Evolutionary conservation across 2,797 vertebrate genomes (phyloP), one percentile per base, ranked within the genome.

Genomic region (Xenopus petersii): DNA sequence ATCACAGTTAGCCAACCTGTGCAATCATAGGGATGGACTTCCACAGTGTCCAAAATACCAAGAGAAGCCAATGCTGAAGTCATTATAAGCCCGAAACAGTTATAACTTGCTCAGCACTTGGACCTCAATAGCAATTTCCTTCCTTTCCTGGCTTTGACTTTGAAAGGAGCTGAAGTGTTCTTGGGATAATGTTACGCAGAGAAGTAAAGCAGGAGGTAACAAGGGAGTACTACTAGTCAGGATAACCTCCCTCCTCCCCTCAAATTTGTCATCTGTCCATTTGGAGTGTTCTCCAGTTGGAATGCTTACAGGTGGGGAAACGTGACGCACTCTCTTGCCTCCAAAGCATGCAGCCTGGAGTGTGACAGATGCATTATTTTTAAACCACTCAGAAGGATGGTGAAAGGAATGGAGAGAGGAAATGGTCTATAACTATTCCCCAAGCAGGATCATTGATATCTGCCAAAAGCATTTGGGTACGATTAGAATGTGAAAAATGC

Each of bases 131-230:
- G 71, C 11, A 51, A 58, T 59, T n/a, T 46, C 75, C 74, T 79
- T 72, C 63, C 49, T 82, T 42, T 42, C 36, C 36, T 42, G 60
- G 42, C 47, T 83, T 79, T 83, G 70, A 74, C 79, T 83, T 78
- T 83, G 67, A 82, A 82, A 81, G 80, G 10, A 80, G 83, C 79
- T 76, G 73, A 75, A 81, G 73, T 82, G 62, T 55, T 79, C 68
- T 66, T 80, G 0, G 1, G 79, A 77, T 80, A 47, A 73, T 68
- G 59, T 83, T 72, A 77, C 78, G 80, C 36, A 55, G 48, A 70
- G 15, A 49, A 74, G 70, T 21, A 12, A 73, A 42, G 36, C 36
- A 42, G 36, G 36, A 42, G 10, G 76, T 63, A 51, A 12, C 49
- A 51, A 15, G 49, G 55, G 55, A 56, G 55, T 56, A 17, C 55